Conservation (phyloP, 2,797 vertebrate genomes). For the Cyprinella venusta region DNA sequence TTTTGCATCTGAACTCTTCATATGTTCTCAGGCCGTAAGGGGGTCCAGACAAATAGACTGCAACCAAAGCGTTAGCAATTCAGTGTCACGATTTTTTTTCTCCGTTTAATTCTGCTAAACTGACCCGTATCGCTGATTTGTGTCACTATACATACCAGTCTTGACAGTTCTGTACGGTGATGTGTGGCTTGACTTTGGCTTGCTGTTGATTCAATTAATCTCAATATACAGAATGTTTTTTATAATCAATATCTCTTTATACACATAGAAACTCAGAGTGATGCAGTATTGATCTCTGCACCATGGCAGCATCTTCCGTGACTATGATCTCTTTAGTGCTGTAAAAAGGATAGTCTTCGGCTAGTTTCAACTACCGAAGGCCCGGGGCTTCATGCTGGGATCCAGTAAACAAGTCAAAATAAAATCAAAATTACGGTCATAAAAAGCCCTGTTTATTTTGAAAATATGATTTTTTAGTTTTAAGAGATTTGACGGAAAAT, state of each 20-base stretch:
- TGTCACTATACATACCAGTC: neutral
- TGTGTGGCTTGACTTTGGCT: conserved; percentile 38
- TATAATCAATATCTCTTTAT: conserved; percentile 52
- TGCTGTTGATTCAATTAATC: conserved; percentile 47
- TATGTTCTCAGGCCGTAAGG: conserved; percentile 25
- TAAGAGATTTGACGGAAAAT: conserved; percentile 5
- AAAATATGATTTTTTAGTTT: conserved; percentile 21
- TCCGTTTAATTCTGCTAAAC: conserved; percentile 12
- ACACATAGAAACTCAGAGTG: conserved; percentile 46
- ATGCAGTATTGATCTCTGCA: conserved; percentile 46
- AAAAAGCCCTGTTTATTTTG: neutral
- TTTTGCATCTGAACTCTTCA: no score
- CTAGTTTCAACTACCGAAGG: conserved; percentile 14
- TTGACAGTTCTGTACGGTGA: conserved; percentile 7
- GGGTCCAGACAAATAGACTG: conserved; percentile 22
- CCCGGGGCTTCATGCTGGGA: conserved; percentile 20
- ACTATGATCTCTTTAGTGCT: conserved; percentile 45
- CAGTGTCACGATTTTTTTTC: neutral
- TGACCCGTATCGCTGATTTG: neutral
- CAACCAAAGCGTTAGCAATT: conserved; percentile 13
- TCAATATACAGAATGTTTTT: conserved; percentile 52
- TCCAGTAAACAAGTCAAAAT: conserved; percentile 18
- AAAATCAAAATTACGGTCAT: conserved; percentile 15
- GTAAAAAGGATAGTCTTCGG: conserved; percentile 15
- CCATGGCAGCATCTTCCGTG: conserved; percentile 40